Conservation (phyloP, 2,113 vertebrate species). For the Epinephelus fuscoguttatus region DNA sequence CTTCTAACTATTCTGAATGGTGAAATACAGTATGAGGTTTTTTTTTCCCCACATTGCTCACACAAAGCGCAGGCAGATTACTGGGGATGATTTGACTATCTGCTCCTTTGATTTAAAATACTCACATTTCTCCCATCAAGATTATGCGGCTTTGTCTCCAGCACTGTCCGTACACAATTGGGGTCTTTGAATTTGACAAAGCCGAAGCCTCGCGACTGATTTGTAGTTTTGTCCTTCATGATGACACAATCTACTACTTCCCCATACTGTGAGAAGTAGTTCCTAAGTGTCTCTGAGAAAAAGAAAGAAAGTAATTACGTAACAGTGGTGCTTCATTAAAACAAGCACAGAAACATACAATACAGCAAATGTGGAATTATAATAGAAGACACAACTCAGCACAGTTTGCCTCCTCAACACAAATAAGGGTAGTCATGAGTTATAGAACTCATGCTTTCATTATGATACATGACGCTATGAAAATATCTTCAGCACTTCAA, state of each 20-base stretch:
- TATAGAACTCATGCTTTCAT: slow-evolving; percentile 29
- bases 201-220: slow-evolving; percentile 98
- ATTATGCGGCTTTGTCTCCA: slow-evolving; percentile 98
- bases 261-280: slow-evolving; percentile 99
- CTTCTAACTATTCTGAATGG: slow-evolving; percentile 28
- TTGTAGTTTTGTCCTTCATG: slow-evolving; percentile 99
- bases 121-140: slow-evolving; percentile 98
- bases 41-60: slow-evolving; percentile 26
- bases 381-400: slow-evolving; percentile 2
- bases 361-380: neutral
- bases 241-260: slow-evolving; percentile 99
- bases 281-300: slow-evolving; percentile 93
- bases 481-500: slow-evolving; percentile 45
- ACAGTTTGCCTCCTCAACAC: slow-evolving; percentile 34
- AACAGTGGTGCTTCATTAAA: slow-evolving; percentile 3
- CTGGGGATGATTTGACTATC: slow-evolving; percentile 41
- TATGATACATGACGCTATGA: slow-evolving; percentile 20
- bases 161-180: slow-evolving; percentile 97
- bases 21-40: slow-evolving; percentile 42
- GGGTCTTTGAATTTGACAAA: slow-evolving; percentile 99
- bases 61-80: slow-evolving; percentile 28
- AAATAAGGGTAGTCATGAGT: slow-evolving; percentile 17
- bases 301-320: slow-evolving; percentile 51
- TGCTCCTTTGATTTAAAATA: slow-evolving; percentile 67
- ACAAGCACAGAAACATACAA: slow-evolving; percentile 11